A percentile compares a stretch with the other conserved stretches of the same genome.
Conservation (phyloP, 2,888 invertebrate genomes). For the Lissonota sp. region DNA sequence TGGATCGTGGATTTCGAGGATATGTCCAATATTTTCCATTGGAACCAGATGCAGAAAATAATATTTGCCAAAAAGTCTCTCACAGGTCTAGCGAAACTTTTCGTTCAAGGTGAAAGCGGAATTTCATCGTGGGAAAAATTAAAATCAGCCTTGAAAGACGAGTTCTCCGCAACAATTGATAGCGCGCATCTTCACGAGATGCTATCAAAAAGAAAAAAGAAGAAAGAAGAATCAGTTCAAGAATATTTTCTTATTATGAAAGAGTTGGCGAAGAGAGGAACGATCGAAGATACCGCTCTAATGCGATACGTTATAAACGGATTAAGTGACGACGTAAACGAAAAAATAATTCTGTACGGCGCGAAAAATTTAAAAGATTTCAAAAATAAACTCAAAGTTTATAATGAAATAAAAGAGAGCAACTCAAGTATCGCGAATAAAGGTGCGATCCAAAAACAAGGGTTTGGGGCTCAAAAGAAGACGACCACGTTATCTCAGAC, state of each 20-base stretch:
- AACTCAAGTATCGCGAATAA: background rate
- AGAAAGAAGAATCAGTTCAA: slow-evolving; percentile 26
- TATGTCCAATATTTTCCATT: slow-evolving; percentile 44
- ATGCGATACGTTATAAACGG: slow-evolving; percentile 51
- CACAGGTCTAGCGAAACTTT: slow-evolving; percentile 61
- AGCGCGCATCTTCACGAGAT: slow-evolving; percentile 19
- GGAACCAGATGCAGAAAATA: slow-evolving; percentile 57
- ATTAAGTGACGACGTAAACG: slow-evolving; percentile 29
- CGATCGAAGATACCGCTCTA: background rate
- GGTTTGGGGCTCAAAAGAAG: too few species aligned
- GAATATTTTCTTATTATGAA: slow-evolving; percentile 31
- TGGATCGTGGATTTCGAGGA: slow-evolving; percentile 50
- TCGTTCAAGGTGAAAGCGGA: slow-evolving; percentile 45
- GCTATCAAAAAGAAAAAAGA: background rate
- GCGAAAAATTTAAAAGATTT: slow-evolving; percentile 13
- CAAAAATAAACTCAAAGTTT: background rate
- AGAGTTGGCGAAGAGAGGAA: slow-evolving; percentile 11
- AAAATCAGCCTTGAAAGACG: slow-evolving; percentile 1
- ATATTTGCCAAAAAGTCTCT: slow-evolving; percentile 61
- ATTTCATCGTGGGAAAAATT: slow-evolving; percentile 16
- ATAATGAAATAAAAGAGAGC: background rate
- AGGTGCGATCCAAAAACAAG: too few species aligned
- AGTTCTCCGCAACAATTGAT: background rate
- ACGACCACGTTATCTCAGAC: too few species aligned
- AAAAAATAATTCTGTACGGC: slow-evolving; percentile 53